Base-by-base conservation (phyloP, 2,797 vertebrate species). In the Lithobates pipiens region DNA sequence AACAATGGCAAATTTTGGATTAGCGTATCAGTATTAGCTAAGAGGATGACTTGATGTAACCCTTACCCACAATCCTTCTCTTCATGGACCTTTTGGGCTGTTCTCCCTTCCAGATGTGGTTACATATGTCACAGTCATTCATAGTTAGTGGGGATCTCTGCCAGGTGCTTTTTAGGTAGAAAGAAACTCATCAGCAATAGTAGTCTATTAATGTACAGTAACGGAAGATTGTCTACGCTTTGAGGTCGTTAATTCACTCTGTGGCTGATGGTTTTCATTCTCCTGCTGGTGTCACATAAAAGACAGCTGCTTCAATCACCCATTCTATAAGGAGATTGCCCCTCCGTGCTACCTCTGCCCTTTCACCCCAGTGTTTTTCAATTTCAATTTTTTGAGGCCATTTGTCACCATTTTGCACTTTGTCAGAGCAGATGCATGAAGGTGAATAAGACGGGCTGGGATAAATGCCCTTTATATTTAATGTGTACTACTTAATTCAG, bases 151-250 rank as follows among this genome's bases (percentile, higher is more conserved):
- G 42, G 50, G 77, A 74, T 74, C n/a, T 10, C 68, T 86, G 80
- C 75, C 80, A 86, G 80, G 74, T 86, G 79, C 85, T 73, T 77
- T 86, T 69, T 69, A 86, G 65, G 44, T 61, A 39, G 61, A 67
- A 65, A 73, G 57, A 82, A 82, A 76, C 80, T 86, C 85, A 82
- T 86, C 85, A 82, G 79, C 67, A 65, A 78, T 78, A 77, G 85
- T 76, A 83, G 85, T 86, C 85, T 86, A 86, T 86, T 86, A 86
- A 82, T 86, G 85, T 82, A 73, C 75, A 74, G 85, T 82, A 86
- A 83, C 74, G 16, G 67, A 74, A 78, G 50, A 82, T 83, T 83
- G 85, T 86, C 80, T 78, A 70, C 72, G 68, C 68, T 77, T 82
- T 86, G 75, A 78, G 76, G 80, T 76, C 42, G 68, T 86, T 86